Base-by-base conservation (phyloP, 2,888 invertebrate species). In the Pheosia gnoma region DNA sequence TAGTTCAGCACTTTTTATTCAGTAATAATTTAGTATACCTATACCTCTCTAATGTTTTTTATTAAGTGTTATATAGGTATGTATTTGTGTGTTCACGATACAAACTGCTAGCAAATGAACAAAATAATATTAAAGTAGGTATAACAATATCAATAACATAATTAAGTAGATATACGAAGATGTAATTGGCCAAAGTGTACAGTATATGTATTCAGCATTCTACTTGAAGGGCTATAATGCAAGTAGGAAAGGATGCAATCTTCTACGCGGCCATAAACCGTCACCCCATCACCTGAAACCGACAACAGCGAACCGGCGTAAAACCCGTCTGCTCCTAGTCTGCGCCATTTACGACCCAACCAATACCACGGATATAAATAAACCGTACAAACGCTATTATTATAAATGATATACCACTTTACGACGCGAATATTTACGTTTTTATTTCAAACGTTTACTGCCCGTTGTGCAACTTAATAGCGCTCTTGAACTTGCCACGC, bases 391-490 rank as follows among this genome's bases (percentile, higher is more conserved):
- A 73, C 74, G 80, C 82, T 80, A 82, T 83, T 81, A 82, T 82
- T 79, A 82, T 80, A 80, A 83, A 83, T 82, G 82, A 83, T 83
- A 81, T 71, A 77, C 76, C 25, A 77, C 72, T 83, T 82, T 81
- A 83, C 79, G 83, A 83, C 67, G 82, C 77, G 76, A 81, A 84
- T 88, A 89, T 90, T 88, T 84, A 88, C 86, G 84, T 90, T 91
- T 91, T 92, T 91, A 90, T 90, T 87, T 83, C 85, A 85, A 86
- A 83, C 80, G 85, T 89, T 92, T 91, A 92, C 89, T 82, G 88
- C 86, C 80, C 82, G 89, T 91, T 91, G 87, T 91, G 90, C 86
- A 92, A 91, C 86, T 91, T 92, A 91, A 93, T 89, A 83, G 88
- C 87, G 86, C 82, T 87, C 93, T 93, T 93, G 93, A 93, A 93